phyloP scores from a whole-genome alignment of 2,888 invertebrate genomes.

The Phania funesta region DNA sequence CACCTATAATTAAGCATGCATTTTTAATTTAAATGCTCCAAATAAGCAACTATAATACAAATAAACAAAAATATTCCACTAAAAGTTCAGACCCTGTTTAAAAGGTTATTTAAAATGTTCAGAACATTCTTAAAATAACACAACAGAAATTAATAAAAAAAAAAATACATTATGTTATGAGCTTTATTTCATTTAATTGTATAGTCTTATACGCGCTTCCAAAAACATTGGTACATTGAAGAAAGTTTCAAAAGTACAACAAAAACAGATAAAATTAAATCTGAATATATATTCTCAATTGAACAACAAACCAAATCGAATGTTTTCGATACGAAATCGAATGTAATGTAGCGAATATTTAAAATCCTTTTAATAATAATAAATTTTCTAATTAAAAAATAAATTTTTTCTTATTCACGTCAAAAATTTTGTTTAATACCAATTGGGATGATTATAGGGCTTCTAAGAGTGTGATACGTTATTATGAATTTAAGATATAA shows the following conservation, averaged over 20 bases:
- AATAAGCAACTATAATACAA: slow-evolving; percentile 15
- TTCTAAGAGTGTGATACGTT: slow-evolving; percentile 72
- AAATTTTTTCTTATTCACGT: slow-evolving; percentile 71
- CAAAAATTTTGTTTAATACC: slow-evolving; percentile 73
- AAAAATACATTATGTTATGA: no score
- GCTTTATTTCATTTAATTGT: background rate
- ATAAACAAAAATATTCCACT: background rate
- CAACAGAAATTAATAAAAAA: no score
- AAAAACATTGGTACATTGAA: background rate
- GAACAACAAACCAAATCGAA: slow-evolving; percentile 24
- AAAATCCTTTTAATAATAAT: background rate
- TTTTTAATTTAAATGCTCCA: background rate
- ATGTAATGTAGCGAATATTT: slow-evolving; percentile 6
- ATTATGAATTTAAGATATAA: slow-evolving; percentile 75
- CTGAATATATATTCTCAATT: slow-evolving; percentile 2
- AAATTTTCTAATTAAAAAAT: background rate
- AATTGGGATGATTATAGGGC: slow-evolving; percentile 75
- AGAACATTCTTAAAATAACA: background rate
- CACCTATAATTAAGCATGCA: background rate
- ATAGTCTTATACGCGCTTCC: background rate
- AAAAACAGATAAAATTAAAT: background rate
- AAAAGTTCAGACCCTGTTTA: background rate
- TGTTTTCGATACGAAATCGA: slow-evolving; percentile 1
- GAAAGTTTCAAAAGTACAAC: background rate
- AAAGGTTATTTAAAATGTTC: slow-evolving; percentile 14